phyloP scores from a whole-genome alignment of 1,140 invertebrate genomes.

The Drosophila persimilis region DNA sequence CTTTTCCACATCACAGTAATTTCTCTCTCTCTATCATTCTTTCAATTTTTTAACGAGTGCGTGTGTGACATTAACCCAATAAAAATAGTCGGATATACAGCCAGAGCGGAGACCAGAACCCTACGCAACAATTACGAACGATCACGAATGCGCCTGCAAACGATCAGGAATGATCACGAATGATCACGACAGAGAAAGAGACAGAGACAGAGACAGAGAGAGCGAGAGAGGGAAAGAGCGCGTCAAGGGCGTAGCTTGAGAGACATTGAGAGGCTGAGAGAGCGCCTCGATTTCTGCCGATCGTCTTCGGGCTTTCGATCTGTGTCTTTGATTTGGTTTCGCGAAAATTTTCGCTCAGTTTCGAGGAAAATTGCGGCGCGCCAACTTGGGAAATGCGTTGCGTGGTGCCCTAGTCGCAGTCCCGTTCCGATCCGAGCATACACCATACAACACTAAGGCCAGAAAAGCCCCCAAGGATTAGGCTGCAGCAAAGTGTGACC shows the following conservation, averaged over 20 bases:
- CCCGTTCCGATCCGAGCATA: neutral
- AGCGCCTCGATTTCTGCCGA: constrained; percentile 50
- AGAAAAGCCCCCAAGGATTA: constrained; percentile 51
- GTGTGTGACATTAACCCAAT: constrained; percentile 79
- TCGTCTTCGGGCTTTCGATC: constrained; percentile 70
- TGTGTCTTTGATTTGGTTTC: constrained; percentile 72
- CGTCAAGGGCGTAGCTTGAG: constrained; percentile 54
- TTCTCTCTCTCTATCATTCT: no score
- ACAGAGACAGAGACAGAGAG: constrained; percentile 23
- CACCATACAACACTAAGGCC: constrained; percentile 20
- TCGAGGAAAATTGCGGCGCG: constrained; percentile 77
- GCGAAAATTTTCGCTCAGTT: constrained; percentile 67
- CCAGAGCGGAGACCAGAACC: constrained; percentile 29
- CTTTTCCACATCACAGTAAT: neutral
- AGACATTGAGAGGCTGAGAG: constrained; percentile 28
- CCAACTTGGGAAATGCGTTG: constrained; percentile 72
- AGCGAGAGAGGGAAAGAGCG: constrained; percentile 38
- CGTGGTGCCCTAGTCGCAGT: constrained; percentile 41
- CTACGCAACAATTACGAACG: constrained; percentile 12
- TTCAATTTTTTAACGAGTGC: constrained; percentile 1
- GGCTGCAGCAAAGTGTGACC: constrained; percentile 46
- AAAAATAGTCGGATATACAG: constrained; percentile 50
- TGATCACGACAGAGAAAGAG: neutral
- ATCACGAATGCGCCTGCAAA: no score
- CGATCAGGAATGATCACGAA: no score